Evolutionary conservation across 2,797 vertebrate genomes (phyloP), one percentile per base, ranked within the genome.

Genomic region (Loris lydekkerianus): DNA sequence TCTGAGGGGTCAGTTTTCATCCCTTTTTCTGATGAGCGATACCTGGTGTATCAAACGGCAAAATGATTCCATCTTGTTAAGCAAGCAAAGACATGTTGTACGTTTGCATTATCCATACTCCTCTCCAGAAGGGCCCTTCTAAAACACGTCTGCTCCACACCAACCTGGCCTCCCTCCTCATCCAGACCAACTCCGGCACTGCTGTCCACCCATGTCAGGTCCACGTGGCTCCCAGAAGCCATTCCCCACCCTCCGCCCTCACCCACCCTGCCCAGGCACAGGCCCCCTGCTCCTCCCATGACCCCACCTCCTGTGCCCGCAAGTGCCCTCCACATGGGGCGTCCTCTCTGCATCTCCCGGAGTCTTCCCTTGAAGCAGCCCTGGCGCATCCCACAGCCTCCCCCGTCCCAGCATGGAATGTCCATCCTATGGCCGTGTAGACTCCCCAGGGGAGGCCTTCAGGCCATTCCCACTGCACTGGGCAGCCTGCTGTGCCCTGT

Each of bases 1-100:
- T 60, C 60, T 3, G 40, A 37, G 72, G 76, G 65, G 69, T 31
- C 58, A n/a, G 15, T 34, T 34, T 58, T 34, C 34, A 56, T 40
- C 91, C 29, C 23, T 92, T 77, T 67, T 40, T 61, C 65, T 86
- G 90, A 69, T 82, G 92, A 53, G 29, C 60, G 60, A 49, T 23
- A 21, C 23, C 46, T 9, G 49, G 23, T 43, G 29, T 80, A 70
- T 49, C 43, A 65, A 87, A 61, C n/a, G 65, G 56, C 11, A 70
- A 27, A 85, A 83, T 40, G 46, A 58, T 84, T 56, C n/a, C 21
- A 17, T 83, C 76, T 53, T 83, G n/a, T 70, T 61, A 40, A 14
- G 10, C 15, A 85, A 17, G 43, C 23, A 27, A 69, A 70, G 65
- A 34, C 29, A 18, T 34, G 17, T n/a, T 67, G 17, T 8, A 18